Evolutionary conservation across 64 coral and sea anemone genomes (phyloP), one percentile per base, ranked within the genome.

Genomic region (Stichodactyla mertensii): DNA sequence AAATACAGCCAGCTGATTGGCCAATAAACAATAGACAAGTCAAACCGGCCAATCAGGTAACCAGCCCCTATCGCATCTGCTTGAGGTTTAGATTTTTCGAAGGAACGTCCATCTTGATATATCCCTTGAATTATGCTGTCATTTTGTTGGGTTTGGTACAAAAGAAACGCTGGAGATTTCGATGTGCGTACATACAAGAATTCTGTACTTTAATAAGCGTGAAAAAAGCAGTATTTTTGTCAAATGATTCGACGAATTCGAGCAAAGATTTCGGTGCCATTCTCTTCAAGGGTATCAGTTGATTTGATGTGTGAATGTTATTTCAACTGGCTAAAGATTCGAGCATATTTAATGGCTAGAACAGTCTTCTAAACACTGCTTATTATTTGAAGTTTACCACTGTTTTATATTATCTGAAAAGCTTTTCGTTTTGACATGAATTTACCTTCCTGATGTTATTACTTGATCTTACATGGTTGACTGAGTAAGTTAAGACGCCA

Each of bases 21-120:
- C 4, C 54, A 20, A 81, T 7, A 28, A 81, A 53, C 36, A 81
- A 52, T 53, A 81, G 52, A 52, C 20, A 81, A 53, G 16, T 81
- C 22, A 12, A 55, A 81, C 20, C 78, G 55, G 53, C 78, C 78
- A 81, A 81, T 81, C 78, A 81, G 36, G 78, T 53, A 16, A 55
- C 51, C 16, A 81, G 54, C 52, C 5, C 15, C 10, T 18, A 23
- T 54, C 5, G 5, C 52, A 16, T 4, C 78, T 53, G 52, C 15
- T 16, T 6, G 19, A 51, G 2, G 16, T 28, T 13, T 7, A 52
- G 53, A 53, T 52, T 53, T 5, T 55, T 6, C 78, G 51, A 52
- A 81, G 13, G 16, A 20, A 20, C 16, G 16, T 81, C 78, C 78
- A 81, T 81, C 22, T 81, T 81, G 36, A 15, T 54, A 51, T 12